Evolutionary conservation across 2,888 invertebrate genomes (phyloP).

Genomic region (Choreutis nemorana): DNA sequence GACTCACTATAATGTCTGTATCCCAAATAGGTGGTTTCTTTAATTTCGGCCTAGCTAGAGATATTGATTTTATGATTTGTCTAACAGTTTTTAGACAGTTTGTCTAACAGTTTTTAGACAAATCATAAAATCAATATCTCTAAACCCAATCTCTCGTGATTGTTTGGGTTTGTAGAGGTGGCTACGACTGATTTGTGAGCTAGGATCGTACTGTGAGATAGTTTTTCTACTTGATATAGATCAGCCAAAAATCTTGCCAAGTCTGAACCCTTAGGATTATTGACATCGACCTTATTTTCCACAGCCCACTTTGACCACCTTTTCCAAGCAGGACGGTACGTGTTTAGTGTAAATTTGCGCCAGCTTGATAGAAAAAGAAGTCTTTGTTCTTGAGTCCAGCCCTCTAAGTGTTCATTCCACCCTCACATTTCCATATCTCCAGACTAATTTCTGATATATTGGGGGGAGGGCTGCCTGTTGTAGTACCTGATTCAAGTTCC

Average conservation of each 20-base stretch:
- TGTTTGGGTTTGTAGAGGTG: too few species aligned
- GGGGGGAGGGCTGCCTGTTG: slow-evolving; percentile 4
- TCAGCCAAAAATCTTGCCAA: not conserved
- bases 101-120: too few species aligned
- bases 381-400: slow-evolving; percentile 1
- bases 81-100: too few species aligned
- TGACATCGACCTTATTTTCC: not conserved
- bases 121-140: too few species aligned
- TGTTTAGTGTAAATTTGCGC: not conserved
- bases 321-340: not conserved
- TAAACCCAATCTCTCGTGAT: too few species aligned
- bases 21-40: not conserved
- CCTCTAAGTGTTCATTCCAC: slow-evolving; percentile 2
- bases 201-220: not conserved
- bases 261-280: not conserved
- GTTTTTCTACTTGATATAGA: too few species aligned
- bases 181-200: too few species aligned
- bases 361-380: not conserved
- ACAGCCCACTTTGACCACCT: not conserved
- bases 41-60: not conserved
- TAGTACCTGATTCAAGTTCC: slow-evolving; percentile 2
- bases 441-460: slow-evolving; percentile 1
- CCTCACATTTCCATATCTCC: slow-evolving; percentile 7
- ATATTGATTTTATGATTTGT: too few species aligned
- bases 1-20: not conserved